These are phyloP conservation scores for Stichopus horrens DNA, from an alignment of 53 echinoderm and acorn worm species.

Conservation along the genomic window DNA sequence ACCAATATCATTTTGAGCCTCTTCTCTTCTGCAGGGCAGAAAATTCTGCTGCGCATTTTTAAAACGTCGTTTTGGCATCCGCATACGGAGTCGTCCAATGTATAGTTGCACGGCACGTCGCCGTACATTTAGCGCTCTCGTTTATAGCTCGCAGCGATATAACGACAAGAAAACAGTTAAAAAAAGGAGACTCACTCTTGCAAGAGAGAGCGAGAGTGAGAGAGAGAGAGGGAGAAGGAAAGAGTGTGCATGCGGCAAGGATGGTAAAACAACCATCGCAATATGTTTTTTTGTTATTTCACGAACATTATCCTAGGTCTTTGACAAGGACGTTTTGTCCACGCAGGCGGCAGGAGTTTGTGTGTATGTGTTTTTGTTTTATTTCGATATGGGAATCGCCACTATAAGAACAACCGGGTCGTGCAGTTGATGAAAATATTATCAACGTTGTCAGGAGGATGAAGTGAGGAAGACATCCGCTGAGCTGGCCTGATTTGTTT, in stretches of 20 bases:
- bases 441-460: too few species aligned
- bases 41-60: neutral
- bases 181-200: neutral
- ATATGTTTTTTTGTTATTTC: neutral
- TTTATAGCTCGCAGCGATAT: neutral
- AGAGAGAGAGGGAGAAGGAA: neutral
- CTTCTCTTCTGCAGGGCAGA: neutral
- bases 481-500: too few species aligned
- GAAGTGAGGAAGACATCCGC: too few species aligned
- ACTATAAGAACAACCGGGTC: too few species aligned
- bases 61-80: neutral
- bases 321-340: neutral
- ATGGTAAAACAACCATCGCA: neutral
- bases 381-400: too few species aligned
- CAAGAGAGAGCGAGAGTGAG: neutral
- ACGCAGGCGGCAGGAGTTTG: too few species aligned
- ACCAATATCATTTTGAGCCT: conserved; percentile 12
- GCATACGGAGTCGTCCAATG: neutral
- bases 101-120: neutral
- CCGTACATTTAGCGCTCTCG: neutral
- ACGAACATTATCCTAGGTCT: neutral
- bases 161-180: neutral
- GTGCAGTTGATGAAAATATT: too few species aligned
- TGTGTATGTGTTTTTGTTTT: too few species aligned
- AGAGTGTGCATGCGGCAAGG: neutral